A percentile compares a stretch with the other conserved stretches of the same genome.
Conservation (phyloP, 1,140 invertebrate species). For the Agraylea sexmaculata region DNA sequence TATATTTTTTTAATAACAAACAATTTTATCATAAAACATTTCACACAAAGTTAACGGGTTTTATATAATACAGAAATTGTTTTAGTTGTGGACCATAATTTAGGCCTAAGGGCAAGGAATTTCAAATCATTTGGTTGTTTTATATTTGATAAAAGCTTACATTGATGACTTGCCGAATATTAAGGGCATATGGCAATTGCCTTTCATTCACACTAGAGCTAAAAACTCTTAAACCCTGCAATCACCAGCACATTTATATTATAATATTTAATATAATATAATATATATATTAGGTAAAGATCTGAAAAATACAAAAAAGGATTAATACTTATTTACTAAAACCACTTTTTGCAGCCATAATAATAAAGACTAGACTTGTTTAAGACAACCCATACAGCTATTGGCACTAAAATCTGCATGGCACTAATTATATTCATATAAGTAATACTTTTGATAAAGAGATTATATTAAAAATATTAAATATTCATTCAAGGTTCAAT, state of each 20-base stretch:
- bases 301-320: conserved; percentile 23
- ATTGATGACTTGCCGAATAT: conserved; percentile 21
- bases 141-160: conserved; percentile 22
- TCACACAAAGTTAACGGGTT: conserved; percentile 20
- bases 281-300: conserved; percentile 23
- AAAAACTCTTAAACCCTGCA: conserved; percentile 23
- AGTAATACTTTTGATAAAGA: conserved; percentile 19
- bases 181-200: conserved; percentile 15
- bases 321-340: conserved; percentile 22
- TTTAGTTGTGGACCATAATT: conserved; percentile 20
- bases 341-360: conserved; percentile 20
- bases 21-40: conserved; percentile 18
- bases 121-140: conserved; percentile 19
- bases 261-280: too few species aligned
- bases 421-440: conserved; percentile 18
- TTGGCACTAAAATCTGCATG: conserved; percentile 21
- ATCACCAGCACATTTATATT: conserved; percentile 22
- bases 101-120: conserved; percentile 22
- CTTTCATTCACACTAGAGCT: conserved; percentile 21
- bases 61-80: conserved; percentile 14
- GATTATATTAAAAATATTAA: neutral
- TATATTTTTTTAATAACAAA: conserved; percentile 18
- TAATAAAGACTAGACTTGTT: conserved; percentile 23
- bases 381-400: conserved; percentile 23
- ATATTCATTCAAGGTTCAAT: too few species aligned